Evolutionary conservation across 23 tunicate species (phyloP).

Genomic region (Clavelina lepadiformis): DNA sequence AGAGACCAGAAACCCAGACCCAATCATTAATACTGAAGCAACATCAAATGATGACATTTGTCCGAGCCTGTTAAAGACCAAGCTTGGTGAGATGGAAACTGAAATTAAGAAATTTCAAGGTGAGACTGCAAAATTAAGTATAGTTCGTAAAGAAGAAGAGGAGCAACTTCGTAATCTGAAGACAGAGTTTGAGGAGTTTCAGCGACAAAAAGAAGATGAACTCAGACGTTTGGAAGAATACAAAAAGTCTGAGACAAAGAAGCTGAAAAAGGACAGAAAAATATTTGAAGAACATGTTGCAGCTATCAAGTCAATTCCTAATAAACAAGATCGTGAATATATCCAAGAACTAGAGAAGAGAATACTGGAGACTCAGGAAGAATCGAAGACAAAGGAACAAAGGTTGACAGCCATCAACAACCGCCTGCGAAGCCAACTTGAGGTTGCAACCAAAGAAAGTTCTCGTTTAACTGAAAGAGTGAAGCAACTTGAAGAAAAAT

Average conservation of each 20-base stretch:
- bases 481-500: slow-evolving; percentile 38
- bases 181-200: slow-evolving; percentile 59
- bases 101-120: slow-evolving; percentile 74
- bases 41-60: slow-evolving; percentile 4
- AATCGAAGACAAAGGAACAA: slow-evolving; percentile 63
- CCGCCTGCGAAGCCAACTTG: slow-evolving; percentile 63
- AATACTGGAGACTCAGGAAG: slow-evolving; percentile 42
- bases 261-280: slow-evolving; percentile 78
- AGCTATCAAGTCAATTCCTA: slow-evolving; percentile 43
- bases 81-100: slow-evolving; percentile 70
- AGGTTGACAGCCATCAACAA: slow-evolving; percentile 58
- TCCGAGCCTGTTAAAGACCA: slow-evolving; percentile 32
- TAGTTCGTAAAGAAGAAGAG: slow-evolving; percentile 56
- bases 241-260: slow-evolving; percentile 63
- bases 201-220: slow-evolving; percentile 66
- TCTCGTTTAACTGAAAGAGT: slow-evolving; percentile 45
- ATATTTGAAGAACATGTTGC: slow-evolving; percentile 84
- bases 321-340: slow-evolving; percentile 62
- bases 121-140: slow-evolving; percentile 45
- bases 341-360: slow-evolving; percentile 56
- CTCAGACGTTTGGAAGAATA: slow-evolving; percentile 48
- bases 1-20: too few species aligned
- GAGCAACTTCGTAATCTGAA: slow-evolving; percentile 32
- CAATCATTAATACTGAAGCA: too few species aligned
- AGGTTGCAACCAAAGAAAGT: slow-evolving; percentile 49